These are phyloP conservation scores for Neoarius graeffei DNA, from an alignment of 2,113 vertebrate genomes.

Conservation along the genomic window DNA sequence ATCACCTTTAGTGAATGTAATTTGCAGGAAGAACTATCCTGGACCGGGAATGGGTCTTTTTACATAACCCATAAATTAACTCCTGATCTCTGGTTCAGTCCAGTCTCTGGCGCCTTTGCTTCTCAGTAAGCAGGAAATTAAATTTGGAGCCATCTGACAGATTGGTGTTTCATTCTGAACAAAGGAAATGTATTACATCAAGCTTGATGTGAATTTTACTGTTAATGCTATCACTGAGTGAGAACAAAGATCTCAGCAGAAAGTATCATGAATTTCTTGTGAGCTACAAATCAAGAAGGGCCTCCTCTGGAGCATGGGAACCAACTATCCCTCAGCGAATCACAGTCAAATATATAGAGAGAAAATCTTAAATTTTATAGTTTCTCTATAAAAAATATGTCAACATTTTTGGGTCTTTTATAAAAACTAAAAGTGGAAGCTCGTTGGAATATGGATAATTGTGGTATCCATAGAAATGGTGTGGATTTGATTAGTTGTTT, in stretches of 20 bases:
- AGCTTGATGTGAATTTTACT: slow-evolving; percentile 34
- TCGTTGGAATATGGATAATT: background rate
- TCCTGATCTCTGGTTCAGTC: slow-evolving; percentile 51
- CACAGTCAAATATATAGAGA: background rate
- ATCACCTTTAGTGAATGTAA: slow-evolving; percentile 58
- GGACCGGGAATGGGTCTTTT: slow-evolving; percentile 52
- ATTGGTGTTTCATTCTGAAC: slow-evolving; percentile 47
- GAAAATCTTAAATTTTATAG: background rate
- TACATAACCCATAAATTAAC: slow-evolving; percentile 65
- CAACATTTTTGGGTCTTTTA: no score
- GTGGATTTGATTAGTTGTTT: background rate
- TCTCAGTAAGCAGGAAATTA: slow-evolving; percentile 61
- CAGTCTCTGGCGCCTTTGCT: slow-evolving; percentile 36
- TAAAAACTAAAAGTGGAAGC: background rate
- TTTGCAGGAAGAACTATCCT: slow-evolving; percentile 49
- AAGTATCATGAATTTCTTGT: slow-evolving; percentile 5
- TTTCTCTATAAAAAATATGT: no score
- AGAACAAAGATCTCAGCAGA: background rate
- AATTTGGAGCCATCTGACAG: slow-evolving; percentile 55
- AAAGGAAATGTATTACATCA: slow-evolving; percentile 42
- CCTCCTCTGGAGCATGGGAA: background rate
- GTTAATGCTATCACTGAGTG: slow-evolving; percentile 3
- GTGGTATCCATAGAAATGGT: background rate
- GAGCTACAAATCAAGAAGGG: background rate
- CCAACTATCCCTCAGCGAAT: background rate